A percentile compares a stretch with the other conserved stretches of the same genome.
Conservation (phyloP, 2,888 invertebrate species). For the Agrochola litura region DNA sequence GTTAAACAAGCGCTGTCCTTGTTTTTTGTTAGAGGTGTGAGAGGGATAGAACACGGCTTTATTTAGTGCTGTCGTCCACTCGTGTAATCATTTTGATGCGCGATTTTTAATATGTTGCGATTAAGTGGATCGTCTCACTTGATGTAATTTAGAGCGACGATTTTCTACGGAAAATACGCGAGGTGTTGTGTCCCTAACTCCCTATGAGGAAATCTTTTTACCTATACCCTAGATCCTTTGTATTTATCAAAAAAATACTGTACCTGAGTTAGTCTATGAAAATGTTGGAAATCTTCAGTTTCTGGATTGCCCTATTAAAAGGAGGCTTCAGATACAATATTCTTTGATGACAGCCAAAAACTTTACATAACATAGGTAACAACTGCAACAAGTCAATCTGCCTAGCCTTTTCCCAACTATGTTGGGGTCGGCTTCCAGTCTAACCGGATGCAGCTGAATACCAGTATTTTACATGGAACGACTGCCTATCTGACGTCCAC, state of each 20-base stretch:
- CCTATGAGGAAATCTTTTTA: neutral
- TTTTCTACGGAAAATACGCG: neutral
- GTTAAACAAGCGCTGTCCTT: conserved; percentile 37
- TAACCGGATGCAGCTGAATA: too few species aligned
- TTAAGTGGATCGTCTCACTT: conserved; percentile 7
- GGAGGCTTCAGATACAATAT: neutral
- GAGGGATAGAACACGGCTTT: conserved; percentile 12
- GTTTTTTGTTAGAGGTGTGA: conserved; percentile 3
- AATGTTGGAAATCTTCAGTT: neutral
- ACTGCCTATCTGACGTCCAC: too few species aligned
- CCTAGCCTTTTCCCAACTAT: too few species aligned
- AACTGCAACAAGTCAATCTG: too few species aligned
- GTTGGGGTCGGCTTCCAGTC: too few species aligned
- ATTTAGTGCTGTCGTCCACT: conserved; percentile 44
- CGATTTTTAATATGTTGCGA: conserved; percentile 49
- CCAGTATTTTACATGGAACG: too few species aligned
- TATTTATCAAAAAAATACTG: neutral
- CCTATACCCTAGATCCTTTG: neutral
- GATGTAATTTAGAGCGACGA: neutral
- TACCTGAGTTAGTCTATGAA: neutral
- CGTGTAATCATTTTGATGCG: conserved; percentile 36
- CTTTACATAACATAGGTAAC: neutral
- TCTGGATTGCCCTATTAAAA: too few species aligned
- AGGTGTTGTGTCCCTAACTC: neutral
- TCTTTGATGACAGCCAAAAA: neutral